These are phyloP conservation scores for Portunus trituberculatus DNA, from an alignment of 1,140 invertebrate species.

Conservation along the genomic window DNA sequence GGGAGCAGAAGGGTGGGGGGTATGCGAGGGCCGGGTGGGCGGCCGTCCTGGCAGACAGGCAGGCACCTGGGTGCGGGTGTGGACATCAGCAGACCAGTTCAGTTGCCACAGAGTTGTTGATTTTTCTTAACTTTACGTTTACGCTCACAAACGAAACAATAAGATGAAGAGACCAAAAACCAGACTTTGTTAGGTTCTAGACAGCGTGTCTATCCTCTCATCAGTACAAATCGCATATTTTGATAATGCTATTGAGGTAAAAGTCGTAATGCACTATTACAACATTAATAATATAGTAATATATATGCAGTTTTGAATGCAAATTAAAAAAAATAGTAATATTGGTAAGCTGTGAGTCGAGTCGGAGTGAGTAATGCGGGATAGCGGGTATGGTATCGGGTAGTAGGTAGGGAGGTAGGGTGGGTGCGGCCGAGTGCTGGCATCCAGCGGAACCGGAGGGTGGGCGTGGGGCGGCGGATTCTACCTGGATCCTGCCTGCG, in stretches of 20 bases:
- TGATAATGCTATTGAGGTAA: too few species aligned
- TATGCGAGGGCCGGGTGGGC: conserved; percentile 33
- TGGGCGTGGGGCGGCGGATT: conserved; percentile 17
- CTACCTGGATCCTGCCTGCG: conserved; percentile 50
- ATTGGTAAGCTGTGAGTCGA: background rate
- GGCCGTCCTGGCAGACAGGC: conserved; percentile 66
- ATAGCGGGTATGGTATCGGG: background rate
- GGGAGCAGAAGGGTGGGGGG: background rate
- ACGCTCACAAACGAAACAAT: background rate
- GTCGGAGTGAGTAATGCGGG: background rate
- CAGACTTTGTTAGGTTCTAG: too few species aligned
- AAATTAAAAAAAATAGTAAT: background rate
- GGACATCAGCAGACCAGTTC: background rate
- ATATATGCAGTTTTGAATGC: background rate
- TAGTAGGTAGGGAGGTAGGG: background rate
- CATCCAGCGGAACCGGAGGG: conserved; percentile 47
- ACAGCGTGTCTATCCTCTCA: too few species aligned
- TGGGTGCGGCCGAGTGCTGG: conserved; percentile 24
- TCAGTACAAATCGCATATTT: too few species aligned
- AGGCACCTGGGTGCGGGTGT: conserved; percentile 61
- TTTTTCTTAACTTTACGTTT: background rate
- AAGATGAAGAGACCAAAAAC: background rate
- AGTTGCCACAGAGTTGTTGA: background rate
- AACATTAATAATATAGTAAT: background rate
- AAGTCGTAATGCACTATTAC: too few species aligned